Percentiles rank a stretch among this genome's conserved stretches.
Conservation (phyloP, 2,113 vertebrate species). For the Alouatta palliata region DNA sequence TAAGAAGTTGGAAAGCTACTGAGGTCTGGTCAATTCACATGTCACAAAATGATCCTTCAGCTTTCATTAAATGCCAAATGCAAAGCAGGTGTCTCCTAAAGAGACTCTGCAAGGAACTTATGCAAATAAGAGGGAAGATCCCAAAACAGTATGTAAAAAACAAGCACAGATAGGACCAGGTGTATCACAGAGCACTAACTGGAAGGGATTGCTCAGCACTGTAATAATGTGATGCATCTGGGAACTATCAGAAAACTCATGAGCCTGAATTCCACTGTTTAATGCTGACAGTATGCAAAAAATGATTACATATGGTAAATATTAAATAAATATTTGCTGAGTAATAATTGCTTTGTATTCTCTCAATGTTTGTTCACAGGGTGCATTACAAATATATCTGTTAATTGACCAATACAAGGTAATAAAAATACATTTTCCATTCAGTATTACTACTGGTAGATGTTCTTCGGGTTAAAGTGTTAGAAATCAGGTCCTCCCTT, state of each 20-base stretch:
- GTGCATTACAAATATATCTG: neutral
- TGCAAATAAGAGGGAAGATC: neutral
- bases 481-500: constrained; percentile 16
- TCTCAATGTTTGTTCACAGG: constrained; percentile 5
- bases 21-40: neutral
- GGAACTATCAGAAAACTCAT: neutral
- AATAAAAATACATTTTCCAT: constrained; percentile 32
- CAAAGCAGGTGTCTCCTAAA: neutral
- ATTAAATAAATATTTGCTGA: neutral
- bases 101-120: neutral
- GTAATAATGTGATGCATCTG: neutral
- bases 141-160: neutral
- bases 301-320: constrained; percentile 2
- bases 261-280: neutral
- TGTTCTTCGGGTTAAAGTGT: neutral
- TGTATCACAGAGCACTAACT: neutral
- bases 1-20: neutral
- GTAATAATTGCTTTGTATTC: neutral
- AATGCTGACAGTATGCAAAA: constrained; percentile 33
- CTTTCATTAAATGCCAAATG: constrained; percentile 32
- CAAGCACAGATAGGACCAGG: neutral
- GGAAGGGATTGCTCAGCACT: neutral
- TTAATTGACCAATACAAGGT: neutral
- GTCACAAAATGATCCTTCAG: neutral
- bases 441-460: neutral